phyloP scores from a whole-genome alignment of 2,113 vertebrate species.

The Chunga burmeisteri region DNA sequence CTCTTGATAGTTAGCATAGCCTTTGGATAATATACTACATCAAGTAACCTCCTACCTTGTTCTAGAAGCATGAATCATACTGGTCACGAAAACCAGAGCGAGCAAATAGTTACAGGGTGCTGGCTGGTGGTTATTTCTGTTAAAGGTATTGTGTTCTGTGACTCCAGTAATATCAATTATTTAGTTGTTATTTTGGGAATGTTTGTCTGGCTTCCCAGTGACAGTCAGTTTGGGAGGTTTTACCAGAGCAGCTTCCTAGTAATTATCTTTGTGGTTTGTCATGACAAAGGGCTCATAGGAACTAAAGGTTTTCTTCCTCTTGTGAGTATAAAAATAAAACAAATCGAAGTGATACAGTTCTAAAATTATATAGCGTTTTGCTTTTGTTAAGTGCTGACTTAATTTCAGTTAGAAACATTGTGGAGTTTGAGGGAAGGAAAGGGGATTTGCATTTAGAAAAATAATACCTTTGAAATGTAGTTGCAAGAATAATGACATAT shows the following conservation, averaged over 20 bases:
- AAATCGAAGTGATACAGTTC: background rate
- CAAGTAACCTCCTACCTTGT: background rate
- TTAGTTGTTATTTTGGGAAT: constrained; percentile 36
- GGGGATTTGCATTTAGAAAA: background rate
- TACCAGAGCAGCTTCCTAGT: background rate
- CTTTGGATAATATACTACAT: background rate
- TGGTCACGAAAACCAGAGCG: background rate
- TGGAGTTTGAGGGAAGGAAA: background rate
- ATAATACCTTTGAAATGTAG: background rate
- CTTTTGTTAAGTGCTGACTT: background rate
- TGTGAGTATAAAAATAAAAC: constrained; percentile 33
- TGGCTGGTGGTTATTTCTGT: background rate
- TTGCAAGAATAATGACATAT: background rate
- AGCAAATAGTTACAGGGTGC: background rate
- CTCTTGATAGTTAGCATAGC: background rate
- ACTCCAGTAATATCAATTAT: background rate
- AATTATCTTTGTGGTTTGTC: constrained; percentile 58
- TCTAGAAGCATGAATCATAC: background rate
- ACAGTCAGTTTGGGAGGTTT: background rate
- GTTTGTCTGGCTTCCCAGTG: constrained; percentile 10
- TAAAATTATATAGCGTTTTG: constrained; percentile 35
- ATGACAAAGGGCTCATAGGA: constrained; percentile 24
- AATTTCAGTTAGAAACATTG: background rate
- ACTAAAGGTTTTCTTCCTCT: constrained; percentile 38
- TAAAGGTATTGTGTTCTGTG: background rate